Evolutionary conservation across 2,888 invertebrate genomes (phyloP), one percentile per base, ranked within the genome.

Genomic region (Cosmia trapezina): DNA sequence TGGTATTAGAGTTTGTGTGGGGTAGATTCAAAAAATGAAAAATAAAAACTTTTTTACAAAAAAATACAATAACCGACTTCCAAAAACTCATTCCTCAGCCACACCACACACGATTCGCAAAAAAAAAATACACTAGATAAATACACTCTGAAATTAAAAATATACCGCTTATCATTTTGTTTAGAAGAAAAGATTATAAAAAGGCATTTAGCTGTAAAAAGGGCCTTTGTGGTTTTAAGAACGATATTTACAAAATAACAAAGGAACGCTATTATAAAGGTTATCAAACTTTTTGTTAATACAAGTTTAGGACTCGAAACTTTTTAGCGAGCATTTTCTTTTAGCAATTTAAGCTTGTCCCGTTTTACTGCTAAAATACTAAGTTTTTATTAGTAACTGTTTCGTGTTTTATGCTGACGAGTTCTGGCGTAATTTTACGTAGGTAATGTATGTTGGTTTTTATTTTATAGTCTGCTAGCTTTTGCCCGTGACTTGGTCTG

Each of bases 361-460:
- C 28, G 22, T 69, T 79, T 81, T 73, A 78, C 65, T 67, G 69
- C 53, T 49, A 11, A 70, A 70, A 22, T 72, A 22, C 60, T 59
- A 72, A 80, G 77, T 82, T 84, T 76, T 80, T 79, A 82, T 82
- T 67, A 63, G 75, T n/a, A 53, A 66, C 54, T 53, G 53, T 37
- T 53, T 63, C 69, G 53, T 12, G 33, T 69, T 79, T 83, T 73
- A 81, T 69, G 59, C 59, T 78, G 76, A 81, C 45, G 41, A 61
- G 59, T 51, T 62, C 37, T 12, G 54, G 22, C 47, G 37, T 83
- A 59, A 75, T 72, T 68, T 47, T 70, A 49, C 43, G 69, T 41
- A 41, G 41, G 41, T 68, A 61, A 64, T 72, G 67, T 8, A 65
- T 68, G 37, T 59, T 33, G 22, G 61, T 61, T 76, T 49, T 33